A percentile compares a stretch with the other conserved stretches of the same genome.
Conservation (phyloP, 2,888 invertebrate species). For the Petrolisthes cinctipes region DNA sequence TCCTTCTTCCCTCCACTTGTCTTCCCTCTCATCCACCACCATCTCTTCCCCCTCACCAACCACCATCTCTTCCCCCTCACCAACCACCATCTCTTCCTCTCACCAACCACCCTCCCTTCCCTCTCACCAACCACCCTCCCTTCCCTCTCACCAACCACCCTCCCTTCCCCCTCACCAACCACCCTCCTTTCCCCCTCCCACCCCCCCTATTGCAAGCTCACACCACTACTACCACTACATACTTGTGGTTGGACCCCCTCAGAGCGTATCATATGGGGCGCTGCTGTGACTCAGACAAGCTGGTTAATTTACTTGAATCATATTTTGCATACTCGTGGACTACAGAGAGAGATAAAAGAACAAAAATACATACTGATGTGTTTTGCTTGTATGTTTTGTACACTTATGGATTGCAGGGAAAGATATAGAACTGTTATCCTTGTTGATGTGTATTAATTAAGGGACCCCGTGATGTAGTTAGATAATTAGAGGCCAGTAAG, state of each 20-base stretch:
- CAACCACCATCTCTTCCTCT: background rate
- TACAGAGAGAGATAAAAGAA: too few relatives aligned
- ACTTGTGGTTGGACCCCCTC: background rate
- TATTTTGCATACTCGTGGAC: too few relatives aligned
- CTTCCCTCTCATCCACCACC: background rate
- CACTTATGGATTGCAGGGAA: too few relatives aligned
- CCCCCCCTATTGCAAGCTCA: slow-evolving; percentile 14
- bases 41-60: background rate
- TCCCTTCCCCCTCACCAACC: background rate
- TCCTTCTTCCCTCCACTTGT: background rate
- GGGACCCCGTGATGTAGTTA: too few relatives aligned
- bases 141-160: background rate
- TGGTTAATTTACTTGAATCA: too few relatives aligned
- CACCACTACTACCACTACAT: background rate
- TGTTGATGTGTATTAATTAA: too few relatives aligned
- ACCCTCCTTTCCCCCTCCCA: slow-evolving; percentile 20
- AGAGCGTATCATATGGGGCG: too few relatives aligned
- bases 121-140: slow-evolving; percentile 17
- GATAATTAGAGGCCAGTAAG: too few relatives aligned
- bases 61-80: background rate
- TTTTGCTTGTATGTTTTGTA: too few relatives aligned
- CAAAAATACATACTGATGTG: too few relatives aligned
- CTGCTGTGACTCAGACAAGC: too few relatives aligned
- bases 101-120: slow-evolving; percentile 1
- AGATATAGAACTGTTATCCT: too few relatives aligned